Percentiles rank a stretch among this genome's conserved stretches.
These are phyloP conservation scores for Ptychoptera contaminata DNA, from an alignment of 2,888 invertebrate genomes.

Conservation along the genomic window DNA sequence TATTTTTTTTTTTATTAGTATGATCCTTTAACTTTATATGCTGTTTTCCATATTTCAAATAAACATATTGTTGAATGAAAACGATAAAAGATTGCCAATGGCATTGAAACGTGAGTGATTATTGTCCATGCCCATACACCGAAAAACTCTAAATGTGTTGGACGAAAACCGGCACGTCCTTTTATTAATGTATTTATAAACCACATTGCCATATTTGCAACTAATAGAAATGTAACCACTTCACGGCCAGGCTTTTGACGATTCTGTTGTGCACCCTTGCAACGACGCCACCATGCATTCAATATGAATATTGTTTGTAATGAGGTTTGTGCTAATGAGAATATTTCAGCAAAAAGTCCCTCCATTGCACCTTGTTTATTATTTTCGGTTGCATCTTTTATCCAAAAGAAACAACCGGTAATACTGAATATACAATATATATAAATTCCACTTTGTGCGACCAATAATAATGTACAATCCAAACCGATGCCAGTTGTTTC, in stretches of 20 bases:
- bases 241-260: slow-evolving; percentile 59
- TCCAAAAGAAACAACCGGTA: slow-evolving; percentile 54
- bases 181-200: slow-evolving; percentile 62
- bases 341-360: slow-evolving; percentile 47
- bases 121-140: slow-evolving; percentile 74
- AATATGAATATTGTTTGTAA: slow-evolving; percentile 51
- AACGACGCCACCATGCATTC: slow-evolving; percentile 6
- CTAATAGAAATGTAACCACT: slow-evolving; percentile 61
- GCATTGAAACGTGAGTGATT: slow-evolving; percentile 68
- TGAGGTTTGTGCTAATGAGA: slow-evolving; percentile 54
- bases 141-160: slow-evolving; percentile 58
- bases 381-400: slow-evolving; percentile 21
- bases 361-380: slow-evolving; percentile 10
- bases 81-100: slow-evolving; percentile 64
- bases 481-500: slow-evolving; percentile 35
- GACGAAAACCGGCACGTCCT: slow-evolving; percentile 58
- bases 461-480: slow-evolving; percentile 58
- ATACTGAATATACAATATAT: slow-evolving; percentile 68
- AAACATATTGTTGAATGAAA: slow-evolving; percentile 76
- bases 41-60: slow-evolving; percentile 73
- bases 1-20: too few relatives aligned
- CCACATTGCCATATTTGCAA: slow-evolving; percentile 65
- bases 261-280: slow-evolving; percentile 31
- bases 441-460: slow-evolving; percentile 69
- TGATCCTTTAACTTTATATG: slow-evolving; percentile 41